Percentiles rank a stretch among this genome's conserved stretches.
Conservation (phyloP, 1,140 invertebrate genomes). For the Bradynema listronoti region DNA sequence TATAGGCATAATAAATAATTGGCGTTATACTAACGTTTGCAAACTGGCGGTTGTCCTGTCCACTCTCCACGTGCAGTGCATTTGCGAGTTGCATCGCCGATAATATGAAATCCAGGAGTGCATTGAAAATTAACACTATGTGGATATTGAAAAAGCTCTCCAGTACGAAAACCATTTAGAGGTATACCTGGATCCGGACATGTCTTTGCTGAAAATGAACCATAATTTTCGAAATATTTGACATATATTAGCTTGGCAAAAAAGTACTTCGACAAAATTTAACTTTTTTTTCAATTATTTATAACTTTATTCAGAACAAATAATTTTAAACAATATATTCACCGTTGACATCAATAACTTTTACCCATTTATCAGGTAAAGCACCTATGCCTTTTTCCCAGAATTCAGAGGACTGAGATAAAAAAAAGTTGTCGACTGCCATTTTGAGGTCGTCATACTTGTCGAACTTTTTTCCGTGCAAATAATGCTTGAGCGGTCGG, state of each 20-base stretch:
- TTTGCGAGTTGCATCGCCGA: slow-evolving; percentile 54
- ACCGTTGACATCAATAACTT: too few relatives aligned
- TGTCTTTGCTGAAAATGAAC: slow-evolving; percentile 65
- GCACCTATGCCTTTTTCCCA: too few relatives aligned
- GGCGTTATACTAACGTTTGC: slow-evolving; percentile 54
- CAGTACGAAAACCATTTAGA: slow-evolving; percentile 79
- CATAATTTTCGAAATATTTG: neutral
- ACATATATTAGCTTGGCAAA: neutral
- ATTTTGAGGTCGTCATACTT: too few relatives aligned
- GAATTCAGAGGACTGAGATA: too few relatives aligned
- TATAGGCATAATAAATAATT: neutral
- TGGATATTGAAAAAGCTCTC: slow-evolving; percentile 79
- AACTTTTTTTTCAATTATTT: slow-evolving; percentile 11
- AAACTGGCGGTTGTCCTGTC: slow-evolving; percentile 58
- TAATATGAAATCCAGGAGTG: slow-evolving; percentile 57
- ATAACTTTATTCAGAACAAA: too few relatives aligned
- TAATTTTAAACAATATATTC: too few relatives aligned
- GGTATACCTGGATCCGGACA: slow-evolving; percentile 78
- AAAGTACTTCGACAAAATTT: neutral
- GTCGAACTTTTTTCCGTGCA: too few relatives aligned
- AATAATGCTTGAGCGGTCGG: too few relatives aligned
- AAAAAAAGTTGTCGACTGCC: too few relatives aligned
- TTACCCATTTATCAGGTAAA: too few relatives aligned
- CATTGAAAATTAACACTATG: slow-evolving; percentile 65
- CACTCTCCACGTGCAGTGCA: slow-evolving; percentile 59